Evolutionary conservation across 1,140 invertebrate genomes (phyloP), one percentile per base, ranked within the genome.

Genomic region (Bombus impatiens): DNA sequence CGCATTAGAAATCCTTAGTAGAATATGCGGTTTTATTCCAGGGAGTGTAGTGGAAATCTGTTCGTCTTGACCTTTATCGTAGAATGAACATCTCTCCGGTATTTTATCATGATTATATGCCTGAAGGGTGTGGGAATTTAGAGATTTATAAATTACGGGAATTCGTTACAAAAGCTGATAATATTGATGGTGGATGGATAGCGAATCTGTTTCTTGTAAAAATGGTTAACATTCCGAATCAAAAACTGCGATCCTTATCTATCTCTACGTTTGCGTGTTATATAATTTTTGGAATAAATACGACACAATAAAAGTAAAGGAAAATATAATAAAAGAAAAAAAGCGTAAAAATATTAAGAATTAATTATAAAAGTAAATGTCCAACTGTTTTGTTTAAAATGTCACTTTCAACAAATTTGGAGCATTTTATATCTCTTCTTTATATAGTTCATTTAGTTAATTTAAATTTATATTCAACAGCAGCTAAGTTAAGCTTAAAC

Each of bases 31-130:
- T 18, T 76, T 47, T 75, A 42, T 47, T 76, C 59, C 40, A 12
- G 44, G 32, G 32, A 76, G 35, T 28, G 57, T 42, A 74, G 62
- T 44, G 18, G 81, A 82, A 76, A 76, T 44, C 42, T 59, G 42
- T 65, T 67, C 5, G 22, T 81, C 35, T 71, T 32, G 35, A 37
- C 44, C 42, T 75, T 65, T 82, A 75, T 65, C 78, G 35, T 40
- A 32, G 44, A 47, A 80, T 35, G 42, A 68, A 80, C 42, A 70
- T 80, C 65, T 80, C 70, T 70, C 65, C 65, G 78, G 59, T 42
- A 78, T 80, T 80, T 82, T 72, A 82, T 82, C 68, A 35, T 74
- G 68, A 72, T 72, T 82, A 59, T 40, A n/a, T 12, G 22, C 37
- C 37, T 28, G 2, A 37, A 22, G 68, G 53, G 53, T 57, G 53